Evolutionary conservation across 2,888 invertebrate genomes (phyloP).

Genomic region (Acanthosepion pharaonis): DNA sequence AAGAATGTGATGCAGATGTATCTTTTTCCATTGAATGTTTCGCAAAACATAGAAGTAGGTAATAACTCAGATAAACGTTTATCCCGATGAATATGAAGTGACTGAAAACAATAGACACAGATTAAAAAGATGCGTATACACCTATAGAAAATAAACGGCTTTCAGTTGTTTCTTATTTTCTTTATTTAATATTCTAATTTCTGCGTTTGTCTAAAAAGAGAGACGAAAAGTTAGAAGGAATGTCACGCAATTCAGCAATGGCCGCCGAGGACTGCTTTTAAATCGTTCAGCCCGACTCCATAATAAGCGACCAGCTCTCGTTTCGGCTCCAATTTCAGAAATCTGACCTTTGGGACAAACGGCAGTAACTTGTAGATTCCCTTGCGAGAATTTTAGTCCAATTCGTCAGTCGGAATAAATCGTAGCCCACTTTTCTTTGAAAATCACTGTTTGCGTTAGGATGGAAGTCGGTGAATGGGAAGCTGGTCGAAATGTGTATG

Average conservation of each 20-base stretch:
- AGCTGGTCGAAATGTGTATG: background rate
- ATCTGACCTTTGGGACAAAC: conserved; percentile 11
- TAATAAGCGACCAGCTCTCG: background rate
- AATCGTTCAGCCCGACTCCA: background rate
- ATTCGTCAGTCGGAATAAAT: background rate
- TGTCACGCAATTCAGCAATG: background rate
- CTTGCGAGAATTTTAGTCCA: background rate
- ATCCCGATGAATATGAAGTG: no score
- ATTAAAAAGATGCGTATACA: no score
- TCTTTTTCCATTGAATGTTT: no score
- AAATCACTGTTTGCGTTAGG: background rate
- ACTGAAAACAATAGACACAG: no score
- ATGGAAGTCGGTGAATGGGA: background rate
- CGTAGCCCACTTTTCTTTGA: background rate
- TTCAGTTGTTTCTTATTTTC: no score
- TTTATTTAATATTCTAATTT: background rate
- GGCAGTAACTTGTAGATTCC: background rate
- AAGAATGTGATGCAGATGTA: no score
- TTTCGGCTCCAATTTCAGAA: background rate
- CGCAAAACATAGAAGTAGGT: no score
- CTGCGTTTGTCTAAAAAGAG: background rate
- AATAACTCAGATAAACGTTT: no score
- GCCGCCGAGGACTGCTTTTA: background rate
- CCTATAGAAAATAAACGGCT: no score
- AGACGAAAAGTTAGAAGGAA: background rate